A percentile compares a stretch with the other conserved stretches of the same genome.
Evolutionary conservation across 23 tunicate genomes (phyloP).

Genomic region (Phallusia fumigata): DNA sequence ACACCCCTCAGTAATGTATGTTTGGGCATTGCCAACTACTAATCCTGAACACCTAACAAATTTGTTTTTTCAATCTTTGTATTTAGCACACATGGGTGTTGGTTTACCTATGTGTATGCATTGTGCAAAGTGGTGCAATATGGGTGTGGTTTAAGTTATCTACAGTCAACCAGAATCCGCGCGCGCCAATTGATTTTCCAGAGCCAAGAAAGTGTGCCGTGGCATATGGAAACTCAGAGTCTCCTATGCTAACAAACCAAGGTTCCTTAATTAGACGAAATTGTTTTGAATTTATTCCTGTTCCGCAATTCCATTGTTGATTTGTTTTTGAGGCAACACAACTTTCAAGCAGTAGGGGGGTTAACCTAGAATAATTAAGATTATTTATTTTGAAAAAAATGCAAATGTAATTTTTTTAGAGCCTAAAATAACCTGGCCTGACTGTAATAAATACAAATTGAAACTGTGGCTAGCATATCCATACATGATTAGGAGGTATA

Average conservation of each 20-base stretch:
- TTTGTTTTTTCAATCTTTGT: neutral
- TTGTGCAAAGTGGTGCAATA: conserved; percentile 12
- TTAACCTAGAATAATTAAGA: conserved; percentile 18
- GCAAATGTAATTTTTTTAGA: no score
- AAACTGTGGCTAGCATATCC: no score
- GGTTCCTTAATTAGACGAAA: neutral
- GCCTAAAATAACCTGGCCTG: no score
- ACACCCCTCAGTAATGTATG: neutral
- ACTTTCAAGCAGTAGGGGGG: conserved; percentile 15
- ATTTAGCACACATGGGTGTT: no score
- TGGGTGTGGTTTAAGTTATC: conserved; percentile 7
- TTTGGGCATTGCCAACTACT: neutral
- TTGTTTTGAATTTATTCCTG: neutral
- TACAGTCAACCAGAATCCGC: conserved; percentile 12
- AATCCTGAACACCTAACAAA: conserved; percentile 51
- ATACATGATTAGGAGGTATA: no score
- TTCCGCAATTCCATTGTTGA: conserved; percentile 36
- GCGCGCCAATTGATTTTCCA: neutral
- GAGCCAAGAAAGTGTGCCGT: conserved; percentile 22
- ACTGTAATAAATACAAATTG: no score
- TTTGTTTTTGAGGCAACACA: conserved; percentile 6
- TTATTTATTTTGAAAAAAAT: neutral
- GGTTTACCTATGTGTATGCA: conserved; percentile 38
- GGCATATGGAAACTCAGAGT: conserved; percentile 13
- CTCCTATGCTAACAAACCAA: conserved; percentile 15